Evolutionary conservation across 1,140 invertebrate genomes (phyloP), one percentile per base, ranked within the genome.

Genomic region (Nixonia krombeini): DNA sequence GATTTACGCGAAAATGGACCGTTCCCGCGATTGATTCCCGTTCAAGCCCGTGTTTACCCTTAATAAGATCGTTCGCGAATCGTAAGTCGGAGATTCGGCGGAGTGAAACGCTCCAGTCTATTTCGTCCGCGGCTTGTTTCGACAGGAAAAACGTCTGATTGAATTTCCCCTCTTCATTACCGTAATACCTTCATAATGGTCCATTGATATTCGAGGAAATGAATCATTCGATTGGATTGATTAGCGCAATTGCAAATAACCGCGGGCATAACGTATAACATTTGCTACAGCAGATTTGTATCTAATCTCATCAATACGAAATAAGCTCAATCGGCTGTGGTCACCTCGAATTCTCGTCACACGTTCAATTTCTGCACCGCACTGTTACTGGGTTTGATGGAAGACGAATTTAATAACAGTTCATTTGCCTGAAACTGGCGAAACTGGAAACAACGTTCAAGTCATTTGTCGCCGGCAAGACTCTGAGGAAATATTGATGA

Each of bases 191-290:
- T 26, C 1, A 17, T 29, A 45, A 28, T 29, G 13, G n/a, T 29
- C 56, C 55, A 33, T 15, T 50, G 40, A 53, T 17, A 23, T 53
- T 70, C 51, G 38, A 29, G 47, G 31, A 38, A 58, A 70, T 65
- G 57, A 70, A 67, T 53, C 42, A 18, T 16, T 28, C 44, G 28
- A 21, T 28, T 70, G 50, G 47, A 72, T 69, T 70, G 56, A 51
- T 72, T 45, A 10, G 6, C 25, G 47, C 57, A 63, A 72, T 58
- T 62, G 52, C 45, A 66, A 70, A 70, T 38, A 18, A 18, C 47
- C 55, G 31, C 42, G 21, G 45, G 6, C 40, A 12, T 7, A 42
- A 42, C 26, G 12, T 25, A 42, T 18, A 12, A 3, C 7, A 13
- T 35, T 35, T 13, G 12, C 4, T 13, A 35, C 13, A 6, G 13